Conservation (phyloP, 2,888 invertebrate species). For the Drosophila percnosoma region DNA sequence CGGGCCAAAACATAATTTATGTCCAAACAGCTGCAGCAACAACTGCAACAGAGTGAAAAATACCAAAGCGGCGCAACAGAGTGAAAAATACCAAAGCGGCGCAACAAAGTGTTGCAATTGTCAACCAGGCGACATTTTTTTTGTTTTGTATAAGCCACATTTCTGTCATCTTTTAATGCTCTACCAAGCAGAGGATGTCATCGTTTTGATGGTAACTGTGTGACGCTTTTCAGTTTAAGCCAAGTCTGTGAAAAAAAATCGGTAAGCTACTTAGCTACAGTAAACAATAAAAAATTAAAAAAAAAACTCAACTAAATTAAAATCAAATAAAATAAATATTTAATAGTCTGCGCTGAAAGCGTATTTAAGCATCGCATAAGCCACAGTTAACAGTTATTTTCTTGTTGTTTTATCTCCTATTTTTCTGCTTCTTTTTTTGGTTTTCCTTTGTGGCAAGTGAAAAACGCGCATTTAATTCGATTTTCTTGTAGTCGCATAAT, state of each 20-base stretch:
- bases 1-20: neutral
- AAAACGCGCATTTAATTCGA: constrained; percentile 54
- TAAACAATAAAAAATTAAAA: neutral
- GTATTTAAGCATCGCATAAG: neutral
- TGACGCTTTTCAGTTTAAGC: neutral
- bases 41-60: neutral
- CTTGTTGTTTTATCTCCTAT: neutral
- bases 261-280: too few species aligned
- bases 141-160: constrained; percentile 3
- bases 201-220: accelerated
- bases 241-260: neutral
- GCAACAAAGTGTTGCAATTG: constrained; percentile 29
- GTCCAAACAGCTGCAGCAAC: constrained; percentile 8
- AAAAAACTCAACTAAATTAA: neutral
- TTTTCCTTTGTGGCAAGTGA: constrained; percentile 22
- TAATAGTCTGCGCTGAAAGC: neutral
- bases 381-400: neutral
- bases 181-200: neutral
- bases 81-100: constrained; percentile 10
- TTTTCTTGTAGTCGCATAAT: constrained; percentile 64
- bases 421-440: constrained; percentile 14
- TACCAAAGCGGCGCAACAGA: constrained; percentile 4
- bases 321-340: too few species aligned
- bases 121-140: constrained; percentile 48
- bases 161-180: constrained; percentile 19